These are phyloP conservation scores for Ascaphus truei DNA, from an alignment of 2,113 vertebrate species.

Conservation along the genomic window DNA sequence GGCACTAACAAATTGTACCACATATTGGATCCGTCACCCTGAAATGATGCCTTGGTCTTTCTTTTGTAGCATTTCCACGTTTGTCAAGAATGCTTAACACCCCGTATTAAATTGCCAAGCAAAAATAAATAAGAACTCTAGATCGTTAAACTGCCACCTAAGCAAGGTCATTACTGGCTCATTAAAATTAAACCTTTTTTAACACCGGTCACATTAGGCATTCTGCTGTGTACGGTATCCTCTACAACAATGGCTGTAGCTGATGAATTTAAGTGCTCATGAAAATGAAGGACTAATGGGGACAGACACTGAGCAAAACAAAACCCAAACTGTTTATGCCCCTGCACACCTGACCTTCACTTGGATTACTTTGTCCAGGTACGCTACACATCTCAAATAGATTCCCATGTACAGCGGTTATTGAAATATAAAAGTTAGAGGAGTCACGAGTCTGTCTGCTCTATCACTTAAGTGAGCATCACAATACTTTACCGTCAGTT, in stretches of 20 bases:
- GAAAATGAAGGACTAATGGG: too few species aligned
- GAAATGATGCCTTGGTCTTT: too few species aligned
- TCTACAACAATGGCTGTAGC: background rate
- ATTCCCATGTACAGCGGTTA: background rate
- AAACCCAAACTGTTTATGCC: too few species aligned
- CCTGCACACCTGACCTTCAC: too few species aligned
- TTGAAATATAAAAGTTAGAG: background rate
- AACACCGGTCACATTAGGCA: background rate
- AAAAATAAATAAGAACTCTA: background rate
- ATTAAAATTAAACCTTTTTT: constrained; percentile 1
- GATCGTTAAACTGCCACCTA: background rate
- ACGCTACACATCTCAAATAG: background rate
- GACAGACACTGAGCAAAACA: too few species aligned
- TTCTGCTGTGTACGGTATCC: background rate
- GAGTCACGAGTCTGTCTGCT: background rate
- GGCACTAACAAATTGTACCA: too few species aligned
- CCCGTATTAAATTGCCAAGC: background rate
- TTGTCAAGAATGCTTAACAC: background rate
- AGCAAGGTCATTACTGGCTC: constrained; percentile 1
- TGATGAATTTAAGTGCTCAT: background rate
- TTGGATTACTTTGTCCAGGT: background rate
- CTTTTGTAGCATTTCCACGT: too few species aligned
- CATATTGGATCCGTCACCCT: too few species aligned
- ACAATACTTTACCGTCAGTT: too few species aligned
- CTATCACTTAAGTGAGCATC: too few species aligned